Conservation (phyloP, 1,140 invertebrate genomes). For the Pogonognathellus flavescens region DNA sequence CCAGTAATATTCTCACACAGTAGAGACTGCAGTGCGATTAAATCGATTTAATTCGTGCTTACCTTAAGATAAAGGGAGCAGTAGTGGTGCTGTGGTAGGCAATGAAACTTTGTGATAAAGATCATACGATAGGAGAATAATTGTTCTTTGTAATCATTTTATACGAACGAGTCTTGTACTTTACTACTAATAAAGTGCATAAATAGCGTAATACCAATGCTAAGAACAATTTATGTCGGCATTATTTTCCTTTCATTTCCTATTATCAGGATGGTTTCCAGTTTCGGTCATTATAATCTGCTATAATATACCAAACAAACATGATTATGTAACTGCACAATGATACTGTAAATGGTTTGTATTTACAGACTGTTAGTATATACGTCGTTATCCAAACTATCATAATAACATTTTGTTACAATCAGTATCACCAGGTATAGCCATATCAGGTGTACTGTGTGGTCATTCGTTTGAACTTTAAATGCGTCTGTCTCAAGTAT, state of each 20-base stretch:
- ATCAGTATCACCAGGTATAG: too few species aligned
- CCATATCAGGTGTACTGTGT: too few species aligned
- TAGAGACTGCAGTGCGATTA: too few species aligned
- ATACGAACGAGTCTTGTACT: constrained; percentile 5
- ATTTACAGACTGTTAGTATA: too few species aligned
- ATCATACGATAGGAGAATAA: constrained; percentile 32
- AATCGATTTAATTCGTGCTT: not conserved
- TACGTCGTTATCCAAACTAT: too few species aligned
- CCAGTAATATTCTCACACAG: too few species aligned
- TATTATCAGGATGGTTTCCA: constrained; percentile 17
- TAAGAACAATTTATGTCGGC: constrained; percentile 11
- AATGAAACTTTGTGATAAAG: constrained; percentile 23
- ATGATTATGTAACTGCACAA: too few species aligned
- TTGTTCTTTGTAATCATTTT: constrained; percentile 4
- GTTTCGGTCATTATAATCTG: not conserved
- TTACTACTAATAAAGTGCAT: constrained; percentile 30
- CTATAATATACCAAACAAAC: too few species aligned
- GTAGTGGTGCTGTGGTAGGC: not conserved
- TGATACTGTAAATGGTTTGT: too few species aligned
- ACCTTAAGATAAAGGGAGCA: constrained; percentile 1
- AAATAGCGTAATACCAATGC: constrained; percentile 31
- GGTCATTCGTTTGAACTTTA: too few species aligned
- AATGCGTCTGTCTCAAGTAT: too few species aligned
- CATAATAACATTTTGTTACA: too few species aligned
- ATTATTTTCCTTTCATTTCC: constrained; percentile 12